Evolutionary conservation across 2,797 vertebrate genomes (phyloP), one percentile per base, ranked within the genome.

Genomic region (Pseudochirops cupreus): DNA sequence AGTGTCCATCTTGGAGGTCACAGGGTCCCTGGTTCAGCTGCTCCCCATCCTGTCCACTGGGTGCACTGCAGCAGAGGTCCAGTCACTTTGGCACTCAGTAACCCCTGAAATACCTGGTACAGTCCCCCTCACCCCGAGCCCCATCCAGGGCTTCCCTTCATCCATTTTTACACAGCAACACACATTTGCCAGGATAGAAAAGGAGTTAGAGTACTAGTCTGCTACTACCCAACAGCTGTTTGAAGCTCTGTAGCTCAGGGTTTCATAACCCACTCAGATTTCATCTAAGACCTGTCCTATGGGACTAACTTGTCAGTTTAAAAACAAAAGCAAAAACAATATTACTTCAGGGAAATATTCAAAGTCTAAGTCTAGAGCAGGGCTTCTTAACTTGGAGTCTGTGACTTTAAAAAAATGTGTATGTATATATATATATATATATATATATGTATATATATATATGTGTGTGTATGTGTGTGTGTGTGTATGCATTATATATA

Each of bases 71-170:
- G 99, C 96, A 99, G 98, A 92, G 99, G 99, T 93, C 99, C 98
- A 0, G 98, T 99, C 91, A 99, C 99, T 31, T 99, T 99, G 92
- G 99, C 99, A 57, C 98, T 99, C 57, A 99, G 98, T 93, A 99
- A 98, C 95, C 99, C 99, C n/a, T 99, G 99, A n/a, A 99, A 98
- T 95, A 99, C 99, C 95, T 99, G 99, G 96, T 99, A 99, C 94
- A 99, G 98, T 0, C 99, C 99, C 0, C 99, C 98, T 54, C 9
- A 10, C 10, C 53, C 1, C 93, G 98, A 97, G 99, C 99, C 4
- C 99, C 99, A 74, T 99, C 98, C 59, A 99, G 99, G 94, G 99
- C 98, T 96, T 99, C 99, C 96, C 99, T 99, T 99, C 99, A 99
- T 93, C 98, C 53, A 54, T 54, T 54, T 54, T 67, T 29, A 52